Evolutionary conservation across 2,888 invertebrate genomes (phyloP).

Genomic region (Halictus ligatus): DNA sequence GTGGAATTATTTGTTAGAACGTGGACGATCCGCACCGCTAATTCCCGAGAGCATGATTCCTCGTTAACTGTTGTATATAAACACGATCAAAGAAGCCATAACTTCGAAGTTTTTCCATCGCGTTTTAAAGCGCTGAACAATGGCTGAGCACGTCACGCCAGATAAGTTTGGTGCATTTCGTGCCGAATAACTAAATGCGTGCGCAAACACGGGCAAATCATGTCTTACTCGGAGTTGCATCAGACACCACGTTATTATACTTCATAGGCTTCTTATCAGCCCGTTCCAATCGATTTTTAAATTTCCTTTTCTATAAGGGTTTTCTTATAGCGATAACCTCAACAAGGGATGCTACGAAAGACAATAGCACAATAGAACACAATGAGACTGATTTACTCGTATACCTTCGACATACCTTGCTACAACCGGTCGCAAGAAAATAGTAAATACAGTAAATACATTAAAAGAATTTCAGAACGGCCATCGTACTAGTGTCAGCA

Average conservation of each 20-base stretch:
- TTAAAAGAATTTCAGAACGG: too few relatives aligned
- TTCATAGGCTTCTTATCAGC: conserved; percentile 5
- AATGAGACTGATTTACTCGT: too few relatives aligned
- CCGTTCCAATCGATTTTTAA: conserved; percentile 5
- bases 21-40: not conserved
- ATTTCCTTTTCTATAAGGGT: not conserved
- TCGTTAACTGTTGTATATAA: not conserved
- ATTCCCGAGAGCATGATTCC: not conserved
- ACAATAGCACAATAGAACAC: too few relatives aligned
- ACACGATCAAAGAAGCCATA: conserved; percentile 13
- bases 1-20: not conserved
- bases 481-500: too few relatives aligned
- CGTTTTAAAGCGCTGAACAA: not conserved
- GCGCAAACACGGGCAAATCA: not conserved
- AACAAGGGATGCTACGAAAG: too few relatives aligned
- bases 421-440: too few relatives aligned
- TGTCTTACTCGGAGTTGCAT: conserved; percentile 4
- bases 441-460: too few relatives aligned
- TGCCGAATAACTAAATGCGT: not conserved
- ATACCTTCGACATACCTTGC: too few relatives aligned
- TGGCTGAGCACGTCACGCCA: not conserved
- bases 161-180: not conserved
- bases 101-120: conserved; percentile 28
- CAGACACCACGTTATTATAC: not conserved
- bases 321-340: not conserved